Evolutionary conservation across 2,888 invertebrate species (phyloP), one percentile per base, ranked within the genome.

Genomic region (Rhorus exstirpatorius): DNA sequence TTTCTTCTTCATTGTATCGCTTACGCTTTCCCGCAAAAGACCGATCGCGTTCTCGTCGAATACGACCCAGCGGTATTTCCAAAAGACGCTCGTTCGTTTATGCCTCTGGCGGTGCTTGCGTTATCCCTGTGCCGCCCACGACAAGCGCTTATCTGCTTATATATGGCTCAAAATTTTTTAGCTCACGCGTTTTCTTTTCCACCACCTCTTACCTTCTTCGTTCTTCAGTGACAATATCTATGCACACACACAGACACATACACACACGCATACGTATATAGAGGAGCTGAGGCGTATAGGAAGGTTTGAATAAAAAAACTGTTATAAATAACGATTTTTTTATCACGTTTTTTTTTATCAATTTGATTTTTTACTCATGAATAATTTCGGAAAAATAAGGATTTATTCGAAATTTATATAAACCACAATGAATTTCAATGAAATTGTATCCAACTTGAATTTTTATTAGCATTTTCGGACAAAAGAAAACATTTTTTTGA

Each of bases 121-220:
- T 53, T 68, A 41, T 68, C 53, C 41, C 10, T 14, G 35, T 14
- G n/a, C 35, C 26, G 38, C 19, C 19, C 51, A 67, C 35, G n/a
- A 38, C 35, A n/a, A 44, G 44, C 38, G 7, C 17, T 10, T 21
- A 38, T 53, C 31, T 10, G 38, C 53, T 68, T 68, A 68, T 53
- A 68, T 21, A 41, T 41, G 7, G 41, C 24, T 55, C 70, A 70
- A 55, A 55, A 70, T 55, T 70, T 38, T 70, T 70, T n/a, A 53
- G 68, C 68, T 38, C 53, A 53, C 53, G 68, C 14, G 53, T 65
- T 44, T 0, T 31, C 17, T 14, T 21, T 14, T 10, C 10, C 41
- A 14, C 14, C n/a, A 8, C n/a, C 31, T 53, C 24, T n/a, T 19
- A 10, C 14, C 4, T 41, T 14, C 49, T 68, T 31, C 31, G 4